phyloP scores from a whole-genome alignment of 2,113 vertebrate species.

The Varanus salvator region DNA sequence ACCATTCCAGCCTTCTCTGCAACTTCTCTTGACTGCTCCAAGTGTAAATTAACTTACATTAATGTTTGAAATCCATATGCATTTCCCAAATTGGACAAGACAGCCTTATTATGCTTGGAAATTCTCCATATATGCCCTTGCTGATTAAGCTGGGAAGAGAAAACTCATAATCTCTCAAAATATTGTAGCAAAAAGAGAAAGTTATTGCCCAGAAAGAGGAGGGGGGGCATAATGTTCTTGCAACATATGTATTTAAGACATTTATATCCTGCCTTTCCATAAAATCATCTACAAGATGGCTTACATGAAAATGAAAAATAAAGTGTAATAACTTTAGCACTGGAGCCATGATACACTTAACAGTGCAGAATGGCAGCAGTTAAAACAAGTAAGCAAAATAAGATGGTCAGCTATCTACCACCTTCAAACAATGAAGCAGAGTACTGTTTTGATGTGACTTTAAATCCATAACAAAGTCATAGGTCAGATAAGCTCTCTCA shows the following conservation, averaged over 20 bases:
- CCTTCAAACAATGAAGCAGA: background rate
- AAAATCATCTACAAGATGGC: background rate
- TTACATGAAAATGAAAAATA: background rate
- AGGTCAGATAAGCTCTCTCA: background rate
- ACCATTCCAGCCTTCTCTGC: background rate
- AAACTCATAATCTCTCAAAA: background rate
- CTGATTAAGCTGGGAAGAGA: background rate
- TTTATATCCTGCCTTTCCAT: background rate
- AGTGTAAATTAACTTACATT: background rate
- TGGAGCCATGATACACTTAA: background rate
- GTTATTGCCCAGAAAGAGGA: background rate
- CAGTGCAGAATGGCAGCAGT: background rate
- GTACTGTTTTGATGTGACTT: background rate
- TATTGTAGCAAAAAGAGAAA: background rate
- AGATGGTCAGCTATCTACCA: background rate
- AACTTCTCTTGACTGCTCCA: background rate
- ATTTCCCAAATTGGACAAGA: background rate
- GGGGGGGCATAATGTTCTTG: background rate
- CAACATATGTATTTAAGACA: background rate
- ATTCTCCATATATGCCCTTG: background rate
- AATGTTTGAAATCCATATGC: background rate
- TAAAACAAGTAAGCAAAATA: background rate
- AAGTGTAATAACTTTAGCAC: background rate
- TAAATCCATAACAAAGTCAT: background rate
- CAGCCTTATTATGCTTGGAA: background rate